Conservation (phyloP, 2,113 vertebrate genomes). For the Labeo rohita region DNA sequence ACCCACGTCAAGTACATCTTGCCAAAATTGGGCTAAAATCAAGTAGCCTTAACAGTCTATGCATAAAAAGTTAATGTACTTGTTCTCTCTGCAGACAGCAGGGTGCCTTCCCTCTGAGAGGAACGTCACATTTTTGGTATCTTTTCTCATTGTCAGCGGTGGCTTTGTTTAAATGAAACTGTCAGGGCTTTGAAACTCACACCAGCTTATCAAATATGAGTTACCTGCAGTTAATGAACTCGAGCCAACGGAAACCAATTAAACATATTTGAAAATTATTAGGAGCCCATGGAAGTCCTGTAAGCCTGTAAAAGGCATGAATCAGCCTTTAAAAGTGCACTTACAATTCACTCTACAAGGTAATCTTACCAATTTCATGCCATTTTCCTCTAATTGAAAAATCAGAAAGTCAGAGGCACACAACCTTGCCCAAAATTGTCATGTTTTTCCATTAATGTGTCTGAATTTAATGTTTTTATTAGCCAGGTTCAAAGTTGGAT, state of each 20-base stretch:
- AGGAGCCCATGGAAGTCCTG: background rate
- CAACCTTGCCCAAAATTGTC: background rate
- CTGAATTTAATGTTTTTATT: background rate
- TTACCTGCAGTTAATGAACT: conserved; percentile 35
- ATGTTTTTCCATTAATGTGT: background rate
- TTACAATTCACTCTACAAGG: conserved; percentile 19
- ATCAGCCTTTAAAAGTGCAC: conserved; percentile 1
- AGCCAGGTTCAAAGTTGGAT: background rate
- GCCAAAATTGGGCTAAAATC: too few relatives aligned
- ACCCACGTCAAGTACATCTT: too few relatives aligned
- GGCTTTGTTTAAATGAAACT: conserved; percentile 24
- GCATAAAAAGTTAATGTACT: background rate
- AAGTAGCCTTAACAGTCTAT: too few relatives aligned
- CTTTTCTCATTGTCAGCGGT: conserved; percentile 3
- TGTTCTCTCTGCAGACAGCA: background rate
- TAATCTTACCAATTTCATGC: background rate
- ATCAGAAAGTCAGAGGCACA: background rate
- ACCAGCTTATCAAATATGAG: conserved; percentile 33
- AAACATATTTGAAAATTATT: conserved; percentile 19
- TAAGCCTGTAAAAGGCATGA: conserved; percentile 10
- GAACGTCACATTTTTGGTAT: background rate
- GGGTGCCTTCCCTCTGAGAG: background rate
- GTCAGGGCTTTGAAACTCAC: conserved; percentile 41
- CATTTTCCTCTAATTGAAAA: background rate
- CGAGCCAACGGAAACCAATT: conserved; percentile 23